phyloP scores from a whole-genome alignment of 2,888 invertebrate genomes.

The Sepiola atlantica region DNA sequence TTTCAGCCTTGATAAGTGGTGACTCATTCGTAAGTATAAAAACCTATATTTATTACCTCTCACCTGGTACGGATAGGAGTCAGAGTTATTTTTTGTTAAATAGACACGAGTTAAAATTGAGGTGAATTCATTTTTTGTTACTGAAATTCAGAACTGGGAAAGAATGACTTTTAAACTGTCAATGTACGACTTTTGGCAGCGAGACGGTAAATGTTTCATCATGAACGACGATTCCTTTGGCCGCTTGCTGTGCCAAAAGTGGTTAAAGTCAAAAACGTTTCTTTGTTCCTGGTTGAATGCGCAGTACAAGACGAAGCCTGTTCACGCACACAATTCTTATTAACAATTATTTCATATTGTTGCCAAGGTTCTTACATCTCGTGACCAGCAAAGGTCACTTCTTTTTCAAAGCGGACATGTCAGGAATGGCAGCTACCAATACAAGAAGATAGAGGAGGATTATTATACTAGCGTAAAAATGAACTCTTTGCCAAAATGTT shows the following conservation, averaged over 20 bases:
- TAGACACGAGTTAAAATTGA: not conserved
- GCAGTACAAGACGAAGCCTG: constrained; percentile 1
- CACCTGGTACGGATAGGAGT: no score
- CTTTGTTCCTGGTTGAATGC: not conserved
- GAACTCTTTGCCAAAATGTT: not conserved
- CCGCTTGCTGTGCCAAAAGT: constrained; percentile 23
- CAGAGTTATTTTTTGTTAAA: not conserved
- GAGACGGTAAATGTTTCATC: not conserved
- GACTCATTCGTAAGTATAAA: no score
- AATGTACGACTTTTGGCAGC: not conserved
- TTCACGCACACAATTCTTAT: constrained; percentile 22
- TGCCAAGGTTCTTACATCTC: constrained; percentile 32
- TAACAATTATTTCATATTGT: constrained; percentile 22
- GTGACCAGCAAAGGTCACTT: constrained; percentile 12
- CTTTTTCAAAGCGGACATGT: not conserved
- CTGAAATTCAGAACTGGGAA: not conserved
- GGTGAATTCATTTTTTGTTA: not conserved
- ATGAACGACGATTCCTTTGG: not conserved
- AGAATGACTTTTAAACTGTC: not conserved
- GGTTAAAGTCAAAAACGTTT: constrained; percentile 32
- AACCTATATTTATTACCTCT: no score
- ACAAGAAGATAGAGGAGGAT: not conserved
- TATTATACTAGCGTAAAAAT: not conserved
- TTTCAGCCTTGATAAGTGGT: no score
- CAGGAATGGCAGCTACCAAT: constrained; percentile 19